Conservation (phyloP, 1,140 invertebrate genomes). For the Melitaea cinxia region DNA sequence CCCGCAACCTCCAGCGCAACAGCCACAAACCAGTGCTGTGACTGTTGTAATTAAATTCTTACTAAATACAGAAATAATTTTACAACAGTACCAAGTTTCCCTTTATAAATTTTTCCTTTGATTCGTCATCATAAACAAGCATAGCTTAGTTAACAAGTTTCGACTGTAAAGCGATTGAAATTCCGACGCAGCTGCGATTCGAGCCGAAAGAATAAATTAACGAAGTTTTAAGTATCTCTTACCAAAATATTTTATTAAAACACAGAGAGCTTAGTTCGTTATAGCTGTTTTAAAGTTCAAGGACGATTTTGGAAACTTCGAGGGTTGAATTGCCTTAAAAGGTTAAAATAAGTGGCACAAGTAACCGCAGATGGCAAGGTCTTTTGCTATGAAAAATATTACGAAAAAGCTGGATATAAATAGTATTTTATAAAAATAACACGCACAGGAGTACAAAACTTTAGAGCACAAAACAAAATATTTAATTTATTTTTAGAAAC, state of each 20-base stretch:
- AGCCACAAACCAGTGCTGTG: too few relatives aligned
- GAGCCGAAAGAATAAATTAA: constrained; percentile 28
- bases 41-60: too few relatives aligned
- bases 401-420: too few relatives aligned
- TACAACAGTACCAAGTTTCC: constrained; percentile 1
- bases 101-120: constrained; percentile 17
- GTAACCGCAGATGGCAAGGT: too few relatives aligned
- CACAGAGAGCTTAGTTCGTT: constrained; percentile 2
- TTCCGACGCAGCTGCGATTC: constrained; percentile 25
- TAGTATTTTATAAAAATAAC: too few relatives aligned
- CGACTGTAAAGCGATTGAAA: constrained; percentile 31
- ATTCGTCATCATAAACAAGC: constrained; percentile 23
- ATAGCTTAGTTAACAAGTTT: constrained; percentile 32
- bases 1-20: too few relatives aligned
- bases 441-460: too few relatives aligned
- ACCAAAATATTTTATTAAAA: constrained; percentile 17
- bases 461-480: too few relatives aligned
- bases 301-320: neutral
- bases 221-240: constrained; percentile 24
- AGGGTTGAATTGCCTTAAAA: neutral
- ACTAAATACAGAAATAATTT: too few relatives aligned
- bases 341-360: neutral
- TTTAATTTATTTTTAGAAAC: too few relatives aligned
- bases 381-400: too few relatives aligned
- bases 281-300: neutral